Conservation (phyloP, 2,113 vertebrate genomes). For the Ptilonorhynchus violaceus region DNA sequence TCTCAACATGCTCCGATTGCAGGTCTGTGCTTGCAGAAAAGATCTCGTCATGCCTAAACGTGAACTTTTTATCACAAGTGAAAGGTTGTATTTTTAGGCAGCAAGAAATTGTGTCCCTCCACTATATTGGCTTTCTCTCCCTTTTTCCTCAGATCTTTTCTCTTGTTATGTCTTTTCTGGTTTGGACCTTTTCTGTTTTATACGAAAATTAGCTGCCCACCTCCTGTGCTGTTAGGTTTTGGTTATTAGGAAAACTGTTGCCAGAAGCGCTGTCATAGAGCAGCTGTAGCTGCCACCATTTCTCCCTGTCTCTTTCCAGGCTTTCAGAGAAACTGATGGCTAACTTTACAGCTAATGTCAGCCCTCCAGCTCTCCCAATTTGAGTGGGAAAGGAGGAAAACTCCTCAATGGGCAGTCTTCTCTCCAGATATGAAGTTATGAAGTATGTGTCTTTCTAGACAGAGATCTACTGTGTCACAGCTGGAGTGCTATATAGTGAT, state of each 20-base stretch:
- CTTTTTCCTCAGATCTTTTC: neutral
- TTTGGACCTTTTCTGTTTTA: neutral
- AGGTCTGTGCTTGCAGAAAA: neutral
- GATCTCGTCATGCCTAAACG: neutral
- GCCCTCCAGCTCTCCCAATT: neutral
- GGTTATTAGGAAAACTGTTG: neutral
- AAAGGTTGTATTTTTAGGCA: neutral
- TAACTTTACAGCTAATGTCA: neutral
- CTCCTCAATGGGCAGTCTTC: neutral
- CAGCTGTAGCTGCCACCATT: neutral
- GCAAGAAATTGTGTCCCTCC: neutral
- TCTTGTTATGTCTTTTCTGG: neutral
- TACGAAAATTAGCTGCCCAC: neutral
- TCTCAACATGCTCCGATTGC: neutral
- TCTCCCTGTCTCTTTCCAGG: neutral
- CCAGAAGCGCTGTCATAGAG: neutral
- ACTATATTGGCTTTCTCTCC: neutral
- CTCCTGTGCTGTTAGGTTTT: neutral
- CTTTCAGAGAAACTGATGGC: neutral
- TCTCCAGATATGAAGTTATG: neutral
- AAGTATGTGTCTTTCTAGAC: neutral
- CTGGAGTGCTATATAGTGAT: neutral
- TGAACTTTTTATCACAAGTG: neutral
- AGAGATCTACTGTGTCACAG: neutral
- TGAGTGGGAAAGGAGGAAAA: neutral